These are phyloP conservation scores for Scomber japonicus DNA, from an alignment of 2,113 vertebrate species.

Conservation along the genomic window DNA sequence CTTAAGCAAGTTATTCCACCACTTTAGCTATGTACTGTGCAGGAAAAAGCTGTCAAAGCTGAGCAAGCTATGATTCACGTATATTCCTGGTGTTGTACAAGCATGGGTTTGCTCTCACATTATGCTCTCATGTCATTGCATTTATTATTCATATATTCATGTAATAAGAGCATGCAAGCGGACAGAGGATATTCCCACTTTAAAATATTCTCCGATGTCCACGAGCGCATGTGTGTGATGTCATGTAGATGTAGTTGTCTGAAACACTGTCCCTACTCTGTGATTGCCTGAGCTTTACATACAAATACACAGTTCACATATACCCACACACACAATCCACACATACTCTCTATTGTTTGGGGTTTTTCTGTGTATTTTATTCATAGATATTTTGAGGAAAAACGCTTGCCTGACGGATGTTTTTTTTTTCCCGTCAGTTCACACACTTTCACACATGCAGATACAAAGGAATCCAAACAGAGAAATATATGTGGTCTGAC, in stretches of 20 bases:
- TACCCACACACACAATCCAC: background rate
- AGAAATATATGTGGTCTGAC: background rate
- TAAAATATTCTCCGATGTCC: slow-evolving; percentile 29
- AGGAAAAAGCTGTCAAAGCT: slow-evolving; percentile 21
- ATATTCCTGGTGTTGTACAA: slow-evolving; percentile 11
- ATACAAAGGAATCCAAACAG: background rate
- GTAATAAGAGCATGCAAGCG: slow-evolving; percentile 26
- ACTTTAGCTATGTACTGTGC: background rate
- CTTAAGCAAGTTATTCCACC: slow-evolving; percentile 35
- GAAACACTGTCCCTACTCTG: background rate
- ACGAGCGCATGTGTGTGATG: background rate
- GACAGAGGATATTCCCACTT: slow-evolving; percentile 23
- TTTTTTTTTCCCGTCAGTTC: slow-evolving; percentile 3
- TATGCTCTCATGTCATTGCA: slow-evolving; percentile 17
- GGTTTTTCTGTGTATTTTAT: slow-evolving; percentile 8
- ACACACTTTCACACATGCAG: background rate
- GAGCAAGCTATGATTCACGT: slow-evolving; percentile 1
- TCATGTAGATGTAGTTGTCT: slow-evolving; percentile 3
- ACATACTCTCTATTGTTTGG: background rate
- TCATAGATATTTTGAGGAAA: slow-evolving; percentile 20
- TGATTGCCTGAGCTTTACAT: background rate
- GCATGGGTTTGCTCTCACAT: slow-evolving; percentile 6
- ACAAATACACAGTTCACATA: background rate
- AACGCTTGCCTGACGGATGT: background rate
- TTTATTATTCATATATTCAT: slow-evolving; percentile 68